Evolutionary conservation across 2,888 invertebrate species (phyloP).

Genomic region (Chironomus tentans): DNA sequence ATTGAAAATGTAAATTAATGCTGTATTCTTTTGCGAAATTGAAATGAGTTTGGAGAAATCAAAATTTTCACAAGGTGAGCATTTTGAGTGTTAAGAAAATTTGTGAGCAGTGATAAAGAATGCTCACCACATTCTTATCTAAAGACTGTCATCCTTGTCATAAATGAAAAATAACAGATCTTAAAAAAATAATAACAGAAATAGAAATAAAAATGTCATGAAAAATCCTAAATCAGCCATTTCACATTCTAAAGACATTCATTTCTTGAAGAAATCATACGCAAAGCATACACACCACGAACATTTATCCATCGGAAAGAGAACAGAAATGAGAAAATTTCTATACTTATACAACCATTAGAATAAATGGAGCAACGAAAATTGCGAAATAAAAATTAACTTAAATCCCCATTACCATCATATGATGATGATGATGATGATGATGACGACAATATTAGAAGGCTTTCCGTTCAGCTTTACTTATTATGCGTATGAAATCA

Average conservation of each 20-base stretch:
- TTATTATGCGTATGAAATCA: neutral
- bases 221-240: neutral
- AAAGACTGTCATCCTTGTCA: too few species aligned
- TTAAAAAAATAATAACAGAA: too few species aligned
- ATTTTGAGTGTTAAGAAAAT: too few species aligned
- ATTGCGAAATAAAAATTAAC: slow-evolving; percentile 4
- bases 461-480: neutral
- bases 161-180: too few species aligned
- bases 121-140: too few species aligned
- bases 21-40: too few species aligned
- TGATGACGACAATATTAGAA: neutral
- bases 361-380: neutral
- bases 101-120: too few species aligned
- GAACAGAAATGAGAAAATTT: neutral
- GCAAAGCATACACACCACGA: neutral
- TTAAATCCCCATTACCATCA: neutral
- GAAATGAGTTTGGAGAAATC: too few species aligned
- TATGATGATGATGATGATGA: neutral
- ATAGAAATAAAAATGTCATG: too few species aligned
- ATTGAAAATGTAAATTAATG: too few species aligned
- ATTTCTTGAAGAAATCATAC: neutral
- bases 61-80: too few species aligned
- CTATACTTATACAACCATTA: neutral
- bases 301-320: too few species aligned
- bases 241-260: neutral